A percentile compares a stretch with the other conserved stretches of the same genome.
Conservation (phyloP, 2,113 vertebrate species). For the Hydropotes inermis region DNA sequence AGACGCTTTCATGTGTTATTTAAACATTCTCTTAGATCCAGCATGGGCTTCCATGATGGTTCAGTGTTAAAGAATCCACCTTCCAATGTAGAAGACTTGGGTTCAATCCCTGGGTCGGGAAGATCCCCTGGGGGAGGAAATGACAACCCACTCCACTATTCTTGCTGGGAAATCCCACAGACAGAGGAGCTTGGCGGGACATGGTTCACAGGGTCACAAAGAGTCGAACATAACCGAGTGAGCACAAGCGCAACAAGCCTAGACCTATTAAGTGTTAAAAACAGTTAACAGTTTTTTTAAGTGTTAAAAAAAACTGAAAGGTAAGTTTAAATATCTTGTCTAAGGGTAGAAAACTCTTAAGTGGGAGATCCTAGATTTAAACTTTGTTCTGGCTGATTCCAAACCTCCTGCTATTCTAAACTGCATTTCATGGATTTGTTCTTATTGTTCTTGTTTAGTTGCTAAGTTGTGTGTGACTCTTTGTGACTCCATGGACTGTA, state of each 20-base stretch:
- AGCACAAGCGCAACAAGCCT: neutral
- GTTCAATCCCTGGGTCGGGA: fast-evolving
- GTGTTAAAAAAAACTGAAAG: neutral
- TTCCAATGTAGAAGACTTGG: neutral
- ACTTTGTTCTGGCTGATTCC: neutral
- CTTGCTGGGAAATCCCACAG: neutral
- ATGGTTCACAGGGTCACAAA: neutral
- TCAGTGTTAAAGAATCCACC: neutral
- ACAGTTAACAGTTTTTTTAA: too few species aligned
- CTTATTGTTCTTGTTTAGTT: neutral
- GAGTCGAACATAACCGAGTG: neutral
- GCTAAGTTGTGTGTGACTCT: neutral
- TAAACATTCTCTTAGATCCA: neutral
- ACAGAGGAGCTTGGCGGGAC: neutral
- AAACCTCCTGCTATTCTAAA: neutral
- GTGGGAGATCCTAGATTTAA: neutral
- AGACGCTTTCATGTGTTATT: neutral
- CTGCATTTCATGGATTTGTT: neutral
- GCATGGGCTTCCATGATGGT: neutral
- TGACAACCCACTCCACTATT: neutral
- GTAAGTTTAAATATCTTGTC: neutral
- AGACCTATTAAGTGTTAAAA: neutral
- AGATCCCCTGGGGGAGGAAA: neutral
- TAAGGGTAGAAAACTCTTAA: neutral
- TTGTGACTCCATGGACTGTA: neutral